Conservation (phyloP, 2,113 vertebrate genomes). For the Callaeas wilsoni region DNA sequence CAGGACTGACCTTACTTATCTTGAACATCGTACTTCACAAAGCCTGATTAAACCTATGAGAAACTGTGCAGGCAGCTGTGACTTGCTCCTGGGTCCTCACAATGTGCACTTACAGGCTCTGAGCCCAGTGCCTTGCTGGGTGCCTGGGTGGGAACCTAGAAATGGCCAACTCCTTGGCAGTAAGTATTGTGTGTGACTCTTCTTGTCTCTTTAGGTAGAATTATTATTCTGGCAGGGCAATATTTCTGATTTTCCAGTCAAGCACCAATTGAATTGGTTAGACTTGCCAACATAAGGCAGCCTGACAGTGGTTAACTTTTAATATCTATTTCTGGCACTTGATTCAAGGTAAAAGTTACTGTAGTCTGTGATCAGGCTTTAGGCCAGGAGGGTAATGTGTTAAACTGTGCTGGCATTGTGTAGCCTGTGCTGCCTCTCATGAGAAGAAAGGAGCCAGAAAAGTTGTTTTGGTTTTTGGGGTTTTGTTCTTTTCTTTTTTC, state of each 20-base stretch:
- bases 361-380: not conserved
- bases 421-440: not conserved
- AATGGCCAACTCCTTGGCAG: not conserved
- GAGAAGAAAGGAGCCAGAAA: not conserved
- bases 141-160: not conserved
- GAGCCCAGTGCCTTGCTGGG: not conserved
- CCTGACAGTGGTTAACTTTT: not conserved
- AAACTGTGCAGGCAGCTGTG: not conserved
- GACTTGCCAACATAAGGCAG: not conserved
- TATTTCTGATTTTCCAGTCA: not conserved
- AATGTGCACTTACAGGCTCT: not conserved
- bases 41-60: not conserved
- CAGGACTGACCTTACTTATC: constrained; percentile 11
- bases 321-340: not conserved
- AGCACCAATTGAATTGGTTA: not conserved
- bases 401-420: not conserved
- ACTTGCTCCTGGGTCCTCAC: not conserved
- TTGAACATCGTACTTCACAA: not conserved
- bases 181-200: not conserved
- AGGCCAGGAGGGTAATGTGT: not conserved
- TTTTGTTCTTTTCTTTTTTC: not conserved
- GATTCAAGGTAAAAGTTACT: not conserved
- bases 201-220: not conserved
- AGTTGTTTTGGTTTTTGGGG: not conserved
- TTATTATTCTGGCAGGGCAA: not conserved